Base-by-base conservation (phyloP, 2,113 vertebrate genomes). In the Terrapene triunguis region DNA sequence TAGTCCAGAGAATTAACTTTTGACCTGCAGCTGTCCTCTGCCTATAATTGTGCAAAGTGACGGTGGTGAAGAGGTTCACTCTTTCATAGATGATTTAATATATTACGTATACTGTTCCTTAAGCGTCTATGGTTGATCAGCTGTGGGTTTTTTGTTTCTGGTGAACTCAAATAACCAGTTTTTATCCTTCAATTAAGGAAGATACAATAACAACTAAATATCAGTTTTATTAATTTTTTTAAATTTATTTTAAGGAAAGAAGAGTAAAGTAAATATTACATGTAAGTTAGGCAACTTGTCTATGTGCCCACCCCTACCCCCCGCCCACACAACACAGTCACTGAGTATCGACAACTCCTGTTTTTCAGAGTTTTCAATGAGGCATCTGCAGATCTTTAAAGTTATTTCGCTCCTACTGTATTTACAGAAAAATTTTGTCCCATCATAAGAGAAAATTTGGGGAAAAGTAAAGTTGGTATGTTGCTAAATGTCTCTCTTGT, bases 251-350 rank as follows among this genome's bases (percentile, higher is more conserved):
- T 80, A 19, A 74, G 35, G 85, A 44, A 24, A 88, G 78, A 93
- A 81, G 17, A 51, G 16, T 5, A 51, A 90, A 78, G 53, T 42
- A 25, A 57, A 84, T 29, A 74, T 42, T 5, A 92, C 79, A 50
- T 0, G 0, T 89, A 92, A 94, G 87, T 84, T 88, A 79, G 17
- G 1, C 50, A 92, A 82, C 80, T 95, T 88, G 93, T 96, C 90
- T 96, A 89, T 94, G 84, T 95, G 86, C 76, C 42, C 89, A 53
- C n/a, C 7, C 25, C 92, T 91, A 69, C 85, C 89, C 94, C 76
- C 44, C 55, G 5, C 10, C 10, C 55, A 35, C 8, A 44, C 4
- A 8, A n/a, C 6, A 9, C 35, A n/a, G 32, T 69, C 35, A 19
- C 32, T 21, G n/a, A 72, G 65, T 72, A 32, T n/a, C 7, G 2